Base-by-base conservation (phyloP, 2,113 vertebrate species). In the Petromus typicus region DNA sequence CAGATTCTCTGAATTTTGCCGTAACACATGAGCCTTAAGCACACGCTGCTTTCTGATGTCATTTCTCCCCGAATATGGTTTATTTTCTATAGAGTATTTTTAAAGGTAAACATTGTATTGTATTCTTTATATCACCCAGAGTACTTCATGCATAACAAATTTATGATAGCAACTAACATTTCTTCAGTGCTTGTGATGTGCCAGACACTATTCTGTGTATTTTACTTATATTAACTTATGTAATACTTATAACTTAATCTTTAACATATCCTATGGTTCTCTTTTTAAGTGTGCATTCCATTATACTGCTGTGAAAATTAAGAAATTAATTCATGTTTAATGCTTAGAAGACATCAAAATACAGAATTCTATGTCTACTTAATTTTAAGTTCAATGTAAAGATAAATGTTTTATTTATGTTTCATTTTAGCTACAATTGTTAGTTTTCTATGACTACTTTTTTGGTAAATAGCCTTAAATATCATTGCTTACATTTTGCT, bases 171-270 rank as follows among this genome's bases (percentile, higher is more conserved):
- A 57, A 56, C 23, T 89, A 67, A 37, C 13, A 56, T 82, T 63
- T 88, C 30, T 11, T 43, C 23, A 67, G 14, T 75, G 34, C 4
- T 34, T 81, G 25, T 37, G 20, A 43, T 87, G 0, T 84, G 6
- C 63, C 37, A 69, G 43, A 14, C 2, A 87, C 16, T 84, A 3
- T 81, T 90, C 37, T 71, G 23, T 71, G 56, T 12, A 18, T 59
- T 90, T 48, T 51, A 86, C 37, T 76, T 86, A 89, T 91, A 85
- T 93, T 43, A 94, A 81, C 32, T 91, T 45, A 59, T 93, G 73
- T 67, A 48, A 76, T 71, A 11, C 34, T 87, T 34, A 73, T 51
- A 61, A 61, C 22, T 88, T 63, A n/a, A 64, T 91, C 23, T 17
- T 78, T 18, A 56, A 12, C 57, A 57, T 89, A 61, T 2, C 9